Evolutionary conservation across 2,113 vertebrate species (phyloP).

Genomic region (Protobothrops mucrosquamatus): DNA sequence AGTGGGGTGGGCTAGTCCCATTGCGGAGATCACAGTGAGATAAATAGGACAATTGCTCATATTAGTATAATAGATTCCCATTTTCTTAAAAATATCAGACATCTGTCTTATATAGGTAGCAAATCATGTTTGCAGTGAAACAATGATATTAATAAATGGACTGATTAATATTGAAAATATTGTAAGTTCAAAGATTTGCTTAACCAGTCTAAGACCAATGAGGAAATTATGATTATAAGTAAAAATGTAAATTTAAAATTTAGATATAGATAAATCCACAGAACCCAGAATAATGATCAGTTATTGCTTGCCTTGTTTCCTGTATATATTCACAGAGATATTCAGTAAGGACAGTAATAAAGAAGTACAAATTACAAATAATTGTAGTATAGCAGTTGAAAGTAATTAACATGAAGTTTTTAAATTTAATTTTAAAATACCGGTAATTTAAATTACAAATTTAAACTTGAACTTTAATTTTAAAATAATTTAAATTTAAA

Average conservation of each 20-base stretch:
- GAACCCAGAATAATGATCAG: background rate
- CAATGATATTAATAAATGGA: background rate
- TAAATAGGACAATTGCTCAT: background rate
- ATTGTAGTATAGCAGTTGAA: background rate
- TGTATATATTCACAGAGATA: background rate
- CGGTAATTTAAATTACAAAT: background rate
- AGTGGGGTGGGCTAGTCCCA: background rate
- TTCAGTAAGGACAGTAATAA: background rate
- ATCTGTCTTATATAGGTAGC: background rate
- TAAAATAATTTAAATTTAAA: background rate
- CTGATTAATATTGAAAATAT: background rate
- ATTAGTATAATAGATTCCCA: background rate
- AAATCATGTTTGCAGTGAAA: background rate
- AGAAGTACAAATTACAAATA: background rate
- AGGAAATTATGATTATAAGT: background rate
- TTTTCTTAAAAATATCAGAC: background rate
- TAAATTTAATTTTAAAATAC: background rate
- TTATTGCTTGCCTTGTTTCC: background rate
- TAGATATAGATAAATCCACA: background rate
- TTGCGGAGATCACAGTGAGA: background rate
- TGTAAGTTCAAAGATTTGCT: background rate
- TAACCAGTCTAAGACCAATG: background rate
- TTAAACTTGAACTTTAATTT: background rate
- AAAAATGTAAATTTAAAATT: conserved; percentile 4
- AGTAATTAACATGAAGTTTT: background rate